A percentile compares a stretch with the other conserved stretches of the same genome.
Conservation (phyloP, 2,888 invertebrate genomes). For the Micropterix aruncella region DNA sequence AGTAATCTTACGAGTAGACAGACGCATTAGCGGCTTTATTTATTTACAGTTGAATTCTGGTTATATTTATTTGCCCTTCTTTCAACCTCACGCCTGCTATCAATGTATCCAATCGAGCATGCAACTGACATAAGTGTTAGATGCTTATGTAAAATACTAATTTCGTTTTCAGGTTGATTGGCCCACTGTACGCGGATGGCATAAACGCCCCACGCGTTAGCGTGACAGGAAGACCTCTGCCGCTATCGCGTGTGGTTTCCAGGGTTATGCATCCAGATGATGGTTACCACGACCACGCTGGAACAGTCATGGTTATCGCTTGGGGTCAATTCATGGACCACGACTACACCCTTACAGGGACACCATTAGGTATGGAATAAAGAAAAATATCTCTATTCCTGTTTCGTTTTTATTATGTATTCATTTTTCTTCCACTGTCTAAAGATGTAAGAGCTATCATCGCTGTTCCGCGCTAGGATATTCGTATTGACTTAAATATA, state of each 20-base stretch:
- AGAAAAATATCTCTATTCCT: no score
- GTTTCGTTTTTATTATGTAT: no score
- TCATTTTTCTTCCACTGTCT: no score
- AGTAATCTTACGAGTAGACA: no score
- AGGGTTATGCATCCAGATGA: conserved; percentile 87
- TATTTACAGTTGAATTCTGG: no score
- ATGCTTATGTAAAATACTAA: conserved; percentile 5
- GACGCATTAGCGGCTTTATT: no score
- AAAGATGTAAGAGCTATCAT: no score
- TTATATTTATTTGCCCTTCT: not conserved
- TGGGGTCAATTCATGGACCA: conserved; percentile 96
- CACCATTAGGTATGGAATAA: conserved; percentile 80
- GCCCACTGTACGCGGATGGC: conserved; percentile 74
- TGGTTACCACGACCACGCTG: conserved; percentile 86
- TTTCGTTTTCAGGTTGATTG: conserved; percentile 41
- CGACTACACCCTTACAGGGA: conserved; percentile 80
- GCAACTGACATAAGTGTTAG: conserved; percentile 6
- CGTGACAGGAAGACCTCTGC: conserved; percentile 61
- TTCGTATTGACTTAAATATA: no score
- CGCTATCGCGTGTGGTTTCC: conserved; percentile 72
- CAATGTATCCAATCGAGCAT: conserved; percentile 1
- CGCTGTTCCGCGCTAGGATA: no score
- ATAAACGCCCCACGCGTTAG: conserved; percentile 73
- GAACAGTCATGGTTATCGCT: conserved; percentile 84
- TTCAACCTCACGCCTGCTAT: conserved; percentile 2